These are phyloP conservation scores for Morus bassanus DNA, from an alignment of 2,797 vertebrate genomes.

Conservation along the genomic window DNA sequence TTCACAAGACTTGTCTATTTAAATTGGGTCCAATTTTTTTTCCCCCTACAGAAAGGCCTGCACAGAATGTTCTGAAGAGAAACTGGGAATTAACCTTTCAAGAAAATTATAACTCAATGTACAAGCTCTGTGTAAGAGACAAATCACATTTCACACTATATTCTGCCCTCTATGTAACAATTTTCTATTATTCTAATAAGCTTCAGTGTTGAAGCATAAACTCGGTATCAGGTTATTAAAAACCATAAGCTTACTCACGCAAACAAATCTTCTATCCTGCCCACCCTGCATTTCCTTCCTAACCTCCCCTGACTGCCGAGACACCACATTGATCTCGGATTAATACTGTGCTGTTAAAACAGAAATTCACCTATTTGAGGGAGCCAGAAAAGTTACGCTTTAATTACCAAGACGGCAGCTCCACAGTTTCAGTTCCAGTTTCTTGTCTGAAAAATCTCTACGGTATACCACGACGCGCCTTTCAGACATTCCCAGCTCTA, in stretches of 20 bases:
- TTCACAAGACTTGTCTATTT: constrained; percentile 77
- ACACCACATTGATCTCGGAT: fast-evolving
- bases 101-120: constrained; percentile 5
- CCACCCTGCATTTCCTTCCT: not conserved
- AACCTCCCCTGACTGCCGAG: not conserved
- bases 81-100: constrained; percentile 46
- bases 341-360: not conserved
- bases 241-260: not conserved
- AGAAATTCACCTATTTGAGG: not conserved
- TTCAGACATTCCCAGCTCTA: not conserved
- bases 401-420: not conserved
- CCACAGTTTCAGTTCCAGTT: not conserved
- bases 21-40: constrained; percentile 65
- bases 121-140: not conserved
- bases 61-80: constrained; percentile 62
- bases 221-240: not conserved
- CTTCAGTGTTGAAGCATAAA: not conserved
- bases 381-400: not conserved
- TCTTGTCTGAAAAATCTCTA: not conserved
- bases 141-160: not conserved
- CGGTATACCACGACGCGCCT: not conserved
- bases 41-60: constrained; percentile 38
- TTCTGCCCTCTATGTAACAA: not conserved
- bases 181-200: not conserved
- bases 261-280: not conserved